phyloP scores from a whole-genome alignment of 2,888 invertebrate genomes.

The Octonoba sinensis region DNA sequence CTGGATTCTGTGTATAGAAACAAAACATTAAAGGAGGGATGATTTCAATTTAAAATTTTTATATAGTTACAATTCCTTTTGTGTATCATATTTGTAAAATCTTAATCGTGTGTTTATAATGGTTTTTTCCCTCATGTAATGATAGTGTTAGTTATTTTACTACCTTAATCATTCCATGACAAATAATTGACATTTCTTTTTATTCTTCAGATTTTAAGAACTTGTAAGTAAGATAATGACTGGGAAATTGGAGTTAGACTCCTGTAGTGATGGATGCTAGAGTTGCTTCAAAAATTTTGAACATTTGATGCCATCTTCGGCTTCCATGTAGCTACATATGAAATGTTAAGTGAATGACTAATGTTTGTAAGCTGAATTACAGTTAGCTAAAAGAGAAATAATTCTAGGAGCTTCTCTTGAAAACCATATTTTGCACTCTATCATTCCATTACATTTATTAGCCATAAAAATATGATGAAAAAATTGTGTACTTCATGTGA shows the following conservation, averaged over 20 bases:
- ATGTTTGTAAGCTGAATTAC: conserved; percentile 37
- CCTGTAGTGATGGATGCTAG: neutral
- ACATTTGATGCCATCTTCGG: conserved; percentile 6
- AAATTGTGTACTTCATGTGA: no score
- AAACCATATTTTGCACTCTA: conserved; percentile 53
- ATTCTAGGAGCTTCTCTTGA: conserved; percentile 54
- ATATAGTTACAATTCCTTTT: no score
- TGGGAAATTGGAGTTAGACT: neutral
- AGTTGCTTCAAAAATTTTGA: conserved; percentile 9
- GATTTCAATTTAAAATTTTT: no score
- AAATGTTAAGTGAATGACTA: conserved; percentile 11
- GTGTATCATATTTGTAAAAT: no score
- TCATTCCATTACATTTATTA: conserved; percentile 51
- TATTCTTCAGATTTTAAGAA: conserved; percentile 34
- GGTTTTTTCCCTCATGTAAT: neutral
- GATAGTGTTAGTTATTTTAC: neutral
- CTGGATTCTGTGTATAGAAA: no score
- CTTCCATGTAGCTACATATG: conserved; percentile 15
- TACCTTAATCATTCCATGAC: neutral
- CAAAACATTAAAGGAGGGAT: no score
- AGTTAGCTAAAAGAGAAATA: conserved; percentile 48
- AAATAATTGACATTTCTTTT: neutral
- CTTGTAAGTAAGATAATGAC: neutral
- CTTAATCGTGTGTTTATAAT: neutral
- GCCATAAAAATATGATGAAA: no score